Conservation (phyloP, 2,888 invertebrate species). For the Fissipunctia ypsillon region DNA sequence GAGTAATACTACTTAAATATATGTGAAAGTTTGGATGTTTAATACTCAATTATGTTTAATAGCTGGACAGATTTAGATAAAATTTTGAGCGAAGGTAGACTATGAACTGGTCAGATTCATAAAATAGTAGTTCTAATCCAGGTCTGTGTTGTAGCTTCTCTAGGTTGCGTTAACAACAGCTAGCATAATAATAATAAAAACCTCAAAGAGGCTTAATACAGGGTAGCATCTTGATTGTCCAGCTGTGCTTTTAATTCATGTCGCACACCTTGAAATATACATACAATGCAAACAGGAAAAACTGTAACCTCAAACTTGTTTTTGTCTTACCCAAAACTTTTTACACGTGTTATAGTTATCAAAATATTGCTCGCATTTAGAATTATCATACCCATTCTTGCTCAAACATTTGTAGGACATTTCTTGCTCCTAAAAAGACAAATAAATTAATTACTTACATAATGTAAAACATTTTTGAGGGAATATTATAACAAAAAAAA, state of each 20-base stretch:
- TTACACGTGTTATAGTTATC: slow-evolving; percentile 95
- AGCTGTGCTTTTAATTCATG: background rate
- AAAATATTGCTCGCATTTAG: slow-evolving; percentile 92
- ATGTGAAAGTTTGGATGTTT: background rate
- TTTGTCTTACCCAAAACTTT: slow-evolving; percentile 94
- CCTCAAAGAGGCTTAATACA: background rate
- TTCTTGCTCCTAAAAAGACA: slow-evolving; percentile 92
- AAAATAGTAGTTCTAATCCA: background rate
- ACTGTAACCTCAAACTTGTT: slow-evolving; percentile 13
- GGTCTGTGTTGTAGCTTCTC: background rate
- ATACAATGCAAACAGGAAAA: background rate
- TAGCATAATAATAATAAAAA: background rate
- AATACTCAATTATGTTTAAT: background rate
- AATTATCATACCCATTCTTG: slow-evolving; percentile 92
- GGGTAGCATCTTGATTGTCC: too few relatives aligned
- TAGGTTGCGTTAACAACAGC: too few relatives aligned
- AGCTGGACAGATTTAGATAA: background rate
- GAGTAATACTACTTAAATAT: background rate
- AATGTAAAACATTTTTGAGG: slow-evolving; percentile 37
- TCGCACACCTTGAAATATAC: background rate
- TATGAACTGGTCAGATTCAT: too few relatives aligned
- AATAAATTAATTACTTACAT: slow-evolving; percentile 69
- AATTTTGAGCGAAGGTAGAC: background rate
- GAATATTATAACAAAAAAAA: background rate
- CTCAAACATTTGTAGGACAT: slow-evolving; percentile 93